Base-by-base conservation (phyloP, 2,888 invertebrate genomes). In the Monoplex corrugatus region DNA sequence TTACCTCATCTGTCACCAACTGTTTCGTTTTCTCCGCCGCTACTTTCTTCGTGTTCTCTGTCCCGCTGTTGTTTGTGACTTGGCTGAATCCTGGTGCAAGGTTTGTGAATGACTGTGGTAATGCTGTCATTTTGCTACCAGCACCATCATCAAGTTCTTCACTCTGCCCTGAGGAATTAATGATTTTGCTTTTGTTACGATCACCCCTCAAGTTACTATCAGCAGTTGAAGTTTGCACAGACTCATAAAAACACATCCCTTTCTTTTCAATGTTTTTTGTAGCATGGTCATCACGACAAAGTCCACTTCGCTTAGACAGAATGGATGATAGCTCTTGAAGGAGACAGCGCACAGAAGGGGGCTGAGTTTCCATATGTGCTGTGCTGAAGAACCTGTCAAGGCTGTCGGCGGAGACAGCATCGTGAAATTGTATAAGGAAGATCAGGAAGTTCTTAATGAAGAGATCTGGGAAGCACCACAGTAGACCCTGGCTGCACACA, bases 391-490 rank as follows among this genome's bases (percentile, higher is more conserved):
- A 83, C 35, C 50, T n/a, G 83, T 50, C 28, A 32, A 83, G 35
- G 23, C 35, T 50, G 83, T 83, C 83, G 8, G 50, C 35, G 10
- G 83, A 83, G 5, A 83, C 35, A 50, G 8, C 2, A 38, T 83
- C 50, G 8, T 83, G 50, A 16, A 32, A 50, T 16, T 35, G 45
- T 3, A 83, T n/a, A 45, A 83, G 50, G 35, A 83, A 50, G 0
- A 35, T 32, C 32, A 83, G 50, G 50, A 83, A 50, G 8, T n/a
- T 35, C 10, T 50, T 1, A 35, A 35, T 83, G 83, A 83, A 45
- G 50, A 16, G 23, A 32, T 35, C 83, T 50, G 83, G 83, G 83
- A 83, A 83, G 23, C 50, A 16, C 83, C 45, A 83, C 50, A 83
- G 83, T 32, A 50, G 19, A 23, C 35, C 16, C 8, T 32, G 83